Base-by-base conservation (phyloP, 64 coral and sea anemone species). In the Stichodactyla helianthus region DNA sequence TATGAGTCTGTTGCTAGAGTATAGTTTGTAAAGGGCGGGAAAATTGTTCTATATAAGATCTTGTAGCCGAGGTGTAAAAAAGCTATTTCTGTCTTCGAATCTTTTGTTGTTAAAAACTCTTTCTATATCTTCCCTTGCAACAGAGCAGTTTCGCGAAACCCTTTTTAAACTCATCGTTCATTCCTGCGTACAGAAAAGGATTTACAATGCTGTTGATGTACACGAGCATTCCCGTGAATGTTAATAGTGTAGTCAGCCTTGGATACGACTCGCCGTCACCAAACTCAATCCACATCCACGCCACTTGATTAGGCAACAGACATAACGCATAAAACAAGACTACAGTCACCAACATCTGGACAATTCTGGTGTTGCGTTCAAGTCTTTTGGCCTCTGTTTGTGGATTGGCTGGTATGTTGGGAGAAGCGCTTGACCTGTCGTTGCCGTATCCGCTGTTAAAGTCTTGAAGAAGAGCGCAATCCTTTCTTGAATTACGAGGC, bases 231-330 rank as follows among this genome's bases (percentile, higher is more conserved):
- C 92, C 91, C 50, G 89, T 87, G 64, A 96, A 93, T 31, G 91
- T 90, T 20, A 90, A 70, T 52, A 93, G 52, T 50, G 79, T 87
- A 0, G 79, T 71, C 6, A 90, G 16, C 52, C 70, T 25, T 31
- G 51, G 68, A 44, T 86, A 96, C 9, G 82, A 16, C 7, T 20
- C 26, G 7, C 94, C 94, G 82, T 87, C 82, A n/a, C 94, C 94
- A 90, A 96, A 96, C 78, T 96, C 94, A 27, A 77, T 18, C 94
- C 91, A 96, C 82, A 96, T 87, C 94, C 94, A 96, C 18, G 93
- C 91, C 26, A 96, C 79, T 59, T 96, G 94, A 84, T 96, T 96
- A 58, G 94, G 94, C 19, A 96, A 83, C 22, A 96, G 52, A 51
- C 94, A 93, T 5, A 96, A 22, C 10, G 94, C 94, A 59, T 96